phyloP scores from a whole-genome alignment of 2,113 vertebrate species.

The Leptosomus discolor region DNA sequence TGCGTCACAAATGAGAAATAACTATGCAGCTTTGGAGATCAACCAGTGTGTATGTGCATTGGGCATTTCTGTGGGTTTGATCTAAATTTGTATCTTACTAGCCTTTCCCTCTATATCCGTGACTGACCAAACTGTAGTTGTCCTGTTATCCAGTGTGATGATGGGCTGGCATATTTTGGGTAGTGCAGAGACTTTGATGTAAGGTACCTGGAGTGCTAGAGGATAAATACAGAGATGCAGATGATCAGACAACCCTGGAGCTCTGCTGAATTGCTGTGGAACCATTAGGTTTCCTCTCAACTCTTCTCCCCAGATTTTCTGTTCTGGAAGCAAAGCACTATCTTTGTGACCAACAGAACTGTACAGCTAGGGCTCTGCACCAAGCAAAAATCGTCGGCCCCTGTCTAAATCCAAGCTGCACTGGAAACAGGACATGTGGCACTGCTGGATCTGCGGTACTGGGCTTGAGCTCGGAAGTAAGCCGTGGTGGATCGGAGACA shows the following conservation, averaged over 20 bases:
- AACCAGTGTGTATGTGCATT: neutral
- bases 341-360: neutral
- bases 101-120: neutral
- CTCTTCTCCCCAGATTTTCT: neutral
- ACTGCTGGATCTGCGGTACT: neutral
- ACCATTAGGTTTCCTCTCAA: neutral
- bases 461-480: neutral
- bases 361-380: neutral
- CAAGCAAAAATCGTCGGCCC: neutral
- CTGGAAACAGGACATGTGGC: neutral
- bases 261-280: neutral
- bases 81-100: neutral
- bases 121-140: neutral
- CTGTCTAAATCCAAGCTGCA: neutral
- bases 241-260: accelerated
- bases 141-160: neutral
- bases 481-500: neutral
- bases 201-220: neutral
- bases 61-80: neutral
- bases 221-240: neutral
- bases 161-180: neutral
- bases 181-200: neutral
- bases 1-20: neutral
- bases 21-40: neutral
- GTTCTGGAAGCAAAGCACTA: neutral